A percentile compares a stretch with the other conserved stretches of the same genome.
Evolutionary conservation across 1,140 invertebrate genomes (phyloP).

Genomic region (Lepidotrigona ventralis): DNA sequence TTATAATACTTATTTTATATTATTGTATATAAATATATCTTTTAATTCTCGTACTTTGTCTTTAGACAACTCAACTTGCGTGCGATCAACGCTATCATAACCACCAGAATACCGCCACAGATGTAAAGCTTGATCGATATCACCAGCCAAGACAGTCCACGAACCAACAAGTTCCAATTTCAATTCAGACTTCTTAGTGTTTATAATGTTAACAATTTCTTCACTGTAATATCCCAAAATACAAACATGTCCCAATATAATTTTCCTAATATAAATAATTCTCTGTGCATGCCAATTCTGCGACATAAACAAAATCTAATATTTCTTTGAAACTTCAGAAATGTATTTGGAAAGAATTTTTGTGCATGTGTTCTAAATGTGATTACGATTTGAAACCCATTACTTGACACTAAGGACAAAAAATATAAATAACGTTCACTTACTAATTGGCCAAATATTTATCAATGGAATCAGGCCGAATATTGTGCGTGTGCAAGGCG

Average conservation of each 20-base stretch:
- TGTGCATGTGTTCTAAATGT: background rate
- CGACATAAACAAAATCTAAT: slow-evolving; percentile 28
- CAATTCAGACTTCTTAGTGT: slow-evolving; percentile 85
- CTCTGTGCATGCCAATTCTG: slow-evolving; percentile 8
- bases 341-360: slow-evolving; percentile 4
- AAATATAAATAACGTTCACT: slow-evolving; percentile 76
- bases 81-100: slow-evolving; percentile 92
- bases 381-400: background rate
- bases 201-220: slow-evolving; percentile 88
- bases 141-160: slow-evolving; percentile 96
- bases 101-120: slow-evolving; percentile 96
- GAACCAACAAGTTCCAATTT: slow-evolving; percentile 90
- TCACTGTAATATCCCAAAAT: slow-evolving; percentile 83
- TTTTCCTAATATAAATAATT: slow-evolving; percentile 37
- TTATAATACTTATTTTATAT: slow-evolving; percentile 1
- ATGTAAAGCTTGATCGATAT: slow-evolving; percentile 97
- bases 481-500: slow-evolving; percentile 96
- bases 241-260: slow-evolving; percentile 30
- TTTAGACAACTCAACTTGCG: slow-evolving; percentile 86
- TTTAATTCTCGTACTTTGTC: slow-evolving; percentile 82
- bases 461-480: slow-evolving; percentile 91
- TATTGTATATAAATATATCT: slow-evolving; percentile 6
- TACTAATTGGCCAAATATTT: slow-evolving; percentile 95
- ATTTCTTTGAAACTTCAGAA: slow-evolving; percentile 22
- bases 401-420: background rate